Conservation (phyloP, 1,140 invertebrate genomes). For the Monomorium pharaonis region DNA sequence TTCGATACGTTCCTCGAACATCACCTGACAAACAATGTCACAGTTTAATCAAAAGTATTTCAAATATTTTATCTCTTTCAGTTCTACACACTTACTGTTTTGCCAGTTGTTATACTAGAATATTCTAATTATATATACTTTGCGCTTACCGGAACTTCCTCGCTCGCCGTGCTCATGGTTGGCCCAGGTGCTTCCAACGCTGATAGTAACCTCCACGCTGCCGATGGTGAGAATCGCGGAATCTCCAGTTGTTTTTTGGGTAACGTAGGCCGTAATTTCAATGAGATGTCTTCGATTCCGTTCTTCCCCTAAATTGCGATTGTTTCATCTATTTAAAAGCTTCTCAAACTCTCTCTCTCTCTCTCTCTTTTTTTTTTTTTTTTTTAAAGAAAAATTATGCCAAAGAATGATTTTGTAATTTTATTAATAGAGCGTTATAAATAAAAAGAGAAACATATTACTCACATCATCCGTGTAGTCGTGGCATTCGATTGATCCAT, state of each 20-base stretch:
- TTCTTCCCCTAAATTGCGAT: constrained; percentile 65
- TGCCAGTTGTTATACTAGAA: background rate
- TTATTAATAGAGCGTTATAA: background rate
- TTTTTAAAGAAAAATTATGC: constrained; percentile 17
- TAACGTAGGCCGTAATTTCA: constrained; percentile 90
- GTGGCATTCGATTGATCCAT: constrained; percentile 40
- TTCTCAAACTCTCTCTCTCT: background rate
- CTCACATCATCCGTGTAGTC: constrained; percentile 73
- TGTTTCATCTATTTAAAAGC: background rate
- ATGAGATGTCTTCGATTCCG: constrained; percentile 87
- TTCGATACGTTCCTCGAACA: constrained; percentile 86
- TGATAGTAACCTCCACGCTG: constrained; percentile 92
- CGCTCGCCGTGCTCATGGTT: constrained; percentile 79
- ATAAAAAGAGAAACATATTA: background rate
- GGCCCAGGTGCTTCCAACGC: constrained; percentile 79
- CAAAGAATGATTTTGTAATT: constrained; percentile 16
- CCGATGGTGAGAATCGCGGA: constrained; percentile 91
- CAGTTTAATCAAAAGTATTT: background rate
- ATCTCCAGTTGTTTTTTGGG: constrained; percentile 91
- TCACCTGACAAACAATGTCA: constrained; percentile 70
- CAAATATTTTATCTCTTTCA: background rate
- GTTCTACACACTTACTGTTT: constrained; percentile 49
- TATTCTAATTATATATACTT: background rate
- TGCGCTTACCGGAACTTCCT: constrained; percentile 79
- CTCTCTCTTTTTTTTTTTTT: background rate